phyloP scores from a whole-genome alignment of 2,888 invertebrate species.

The Oxyteleia sp. region DNA sequence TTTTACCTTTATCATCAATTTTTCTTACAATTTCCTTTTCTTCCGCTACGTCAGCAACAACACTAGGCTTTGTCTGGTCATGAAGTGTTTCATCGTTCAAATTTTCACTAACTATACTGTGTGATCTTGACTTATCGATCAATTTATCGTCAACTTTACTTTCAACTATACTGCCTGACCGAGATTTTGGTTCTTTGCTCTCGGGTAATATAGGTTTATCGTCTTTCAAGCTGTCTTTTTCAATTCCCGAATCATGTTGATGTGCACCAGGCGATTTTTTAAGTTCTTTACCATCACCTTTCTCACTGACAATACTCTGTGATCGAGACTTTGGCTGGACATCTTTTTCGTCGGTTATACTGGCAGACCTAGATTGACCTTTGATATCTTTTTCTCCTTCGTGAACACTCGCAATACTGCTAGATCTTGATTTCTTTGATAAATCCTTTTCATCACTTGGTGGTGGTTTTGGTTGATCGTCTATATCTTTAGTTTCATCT shows the following conservation, averaged over 20 bases:
- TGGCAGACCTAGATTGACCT: too few relatives aligned
- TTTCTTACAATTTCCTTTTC: too few relatives aligned
- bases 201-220: slow-evolving; percentile 32
- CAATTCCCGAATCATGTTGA: background rate
- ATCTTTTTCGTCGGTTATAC: too few relatives aligned
- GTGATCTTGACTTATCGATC: slow-evolving; percentile 46
- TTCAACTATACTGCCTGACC: slow-evolving; percentile 47
- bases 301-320: slow-evolving; percentile 52
- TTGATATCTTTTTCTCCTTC: too few relatives aligned
- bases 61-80: too few relatives aligned
- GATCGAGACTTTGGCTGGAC: slow-evolving; percentile 70
- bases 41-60: too few relatives aligned
- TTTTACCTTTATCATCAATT: slow-evolving; percentile 10
- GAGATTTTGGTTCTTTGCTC: slow-evolving; percentile 12
- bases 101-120: slow-evolving; percentile 36
- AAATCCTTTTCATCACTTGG: slow-evolving; percentile 36
- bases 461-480: slow-evolving; percentile 37
- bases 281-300: slow-evolving; percentile 4
- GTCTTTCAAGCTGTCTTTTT: background rate
- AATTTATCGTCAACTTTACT: slow-evolving; percentile 31
- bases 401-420: slow-evolving; percentile 44
- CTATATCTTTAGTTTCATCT: background rate
- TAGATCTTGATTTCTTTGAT: slow-evolving; percentile 32
- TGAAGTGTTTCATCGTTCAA: slow-evolving; percentile 7
- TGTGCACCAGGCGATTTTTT: slow-evolving; percentile 20